Conservation (phyloP, 2,797 vertebrate species). For the Anguilla anguilla region DNA sequence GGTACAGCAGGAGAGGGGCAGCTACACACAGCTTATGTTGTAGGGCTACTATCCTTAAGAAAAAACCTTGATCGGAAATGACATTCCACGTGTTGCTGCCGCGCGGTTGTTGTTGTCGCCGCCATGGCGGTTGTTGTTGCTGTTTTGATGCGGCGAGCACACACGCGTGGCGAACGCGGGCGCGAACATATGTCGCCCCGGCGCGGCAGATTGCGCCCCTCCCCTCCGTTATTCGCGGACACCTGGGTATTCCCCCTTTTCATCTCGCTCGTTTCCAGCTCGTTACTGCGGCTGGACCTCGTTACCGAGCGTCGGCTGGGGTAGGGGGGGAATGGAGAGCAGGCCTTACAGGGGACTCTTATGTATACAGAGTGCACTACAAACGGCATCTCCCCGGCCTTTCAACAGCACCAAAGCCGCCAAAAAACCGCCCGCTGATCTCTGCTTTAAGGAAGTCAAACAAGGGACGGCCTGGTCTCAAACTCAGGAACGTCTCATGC, state of each 20-base stretch:
- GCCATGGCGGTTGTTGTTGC: background rate
- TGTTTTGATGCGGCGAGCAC: background rate
- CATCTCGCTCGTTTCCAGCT: background rate
- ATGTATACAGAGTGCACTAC: conserved; percentile 56
- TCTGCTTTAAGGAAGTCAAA: conserved; percentile 11
- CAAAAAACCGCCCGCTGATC: conserved; percentile 11
- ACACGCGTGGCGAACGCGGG: background rate
- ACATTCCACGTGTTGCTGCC: background rate
- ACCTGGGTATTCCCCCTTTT: background rate
- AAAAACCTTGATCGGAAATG: too few relatives aligned
- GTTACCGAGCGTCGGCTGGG: background rate
- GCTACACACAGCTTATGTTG: too few relatives aligned
- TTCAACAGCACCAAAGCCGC: conserved; percentile 13
- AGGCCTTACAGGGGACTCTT: background rate
- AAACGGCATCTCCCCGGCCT: conserved; percentile 46
- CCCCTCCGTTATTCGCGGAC: background rate
- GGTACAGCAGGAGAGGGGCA: background rate
- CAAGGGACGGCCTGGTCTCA: background rate
- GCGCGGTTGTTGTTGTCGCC: background rate
- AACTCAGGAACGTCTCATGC: conserved; percentile 50
- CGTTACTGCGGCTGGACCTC: background rate
- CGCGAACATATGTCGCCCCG: background rate
- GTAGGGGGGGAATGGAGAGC: background rate
- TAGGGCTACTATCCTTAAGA: too few relatives aligned
- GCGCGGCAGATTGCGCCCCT: background rate